Base-by-base conservation (phyloP, 2,888 invertebrate genomes). In the Scaptomyza reducta region DNA sequence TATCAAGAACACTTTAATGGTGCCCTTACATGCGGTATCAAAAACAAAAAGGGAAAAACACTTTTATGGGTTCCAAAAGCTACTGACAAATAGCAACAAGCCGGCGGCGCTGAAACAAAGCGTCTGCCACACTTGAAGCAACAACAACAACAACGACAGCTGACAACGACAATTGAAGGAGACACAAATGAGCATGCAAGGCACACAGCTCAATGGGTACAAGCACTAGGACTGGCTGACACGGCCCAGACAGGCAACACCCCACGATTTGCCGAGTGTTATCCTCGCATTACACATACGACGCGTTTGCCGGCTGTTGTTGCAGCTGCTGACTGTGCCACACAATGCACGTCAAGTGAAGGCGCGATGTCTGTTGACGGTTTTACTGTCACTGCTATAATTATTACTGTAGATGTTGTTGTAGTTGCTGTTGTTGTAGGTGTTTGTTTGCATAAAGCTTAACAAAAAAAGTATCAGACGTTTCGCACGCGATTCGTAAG, bases 101-200 rank as follows among this genome's bases (percentile, higher is more conserved):
- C 62, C 62, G 61, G 16, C 55, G 61, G 73, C 67, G 57, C 42
- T 67, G 45, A 58, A 60, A 60, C 73, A 73, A 77, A 73, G 44
- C 74, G 57, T 77, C 74, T 74, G 60, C 41, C 31, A 41, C 61
- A 58, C 78, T 74, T 54, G 65, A 70, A 56, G 58, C 70, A 57
- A 73, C 50, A 33, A 47, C 38, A 63, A 31, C 59, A 74, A 22
- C 44, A 53, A 50, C 56, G 49, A 47, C 55, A 58, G 44, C 69
- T 49, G 63, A 49, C 58, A 63, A 85, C 82, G 61, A 87, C 88
- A 86, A 82, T 88, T 83, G 84, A 82, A 83, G 88, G 44, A 74
- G 87, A 86, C 82, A 88, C 69, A 82, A 82, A 82, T 82, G 82
- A 82, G 88, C 82, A 82, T 79, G 82, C 82, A 88, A 77, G 66